These are phyloP conservation scores for Agapornis canus DNA, from an alignment of 2,797 vertebrate genomes.

Conservation along the genomic window DNA sequence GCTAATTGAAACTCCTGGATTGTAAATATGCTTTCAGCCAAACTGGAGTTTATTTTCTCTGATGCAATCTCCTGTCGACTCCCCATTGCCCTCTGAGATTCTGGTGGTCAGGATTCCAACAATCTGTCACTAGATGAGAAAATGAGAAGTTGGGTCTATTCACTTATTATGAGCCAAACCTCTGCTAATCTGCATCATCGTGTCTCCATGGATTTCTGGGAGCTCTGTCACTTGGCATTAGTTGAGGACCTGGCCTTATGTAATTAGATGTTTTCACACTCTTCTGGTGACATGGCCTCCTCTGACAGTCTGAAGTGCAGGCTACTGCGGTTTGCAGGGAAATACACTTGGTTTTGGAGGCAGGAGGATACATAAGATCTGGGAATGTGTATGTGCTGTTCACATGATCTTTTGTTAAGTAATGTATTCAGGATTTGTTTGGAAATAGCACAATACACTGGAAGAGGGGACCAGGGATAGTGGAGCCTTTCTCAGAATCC, in stretches of 20 bases:
- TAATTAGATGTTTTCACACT: slow-evolving; percentile 46
- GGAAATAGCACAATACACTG: neutral
- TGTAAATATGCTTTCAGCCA: slow-evolving; percentile 1
- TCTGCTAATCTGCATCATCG: neutral
- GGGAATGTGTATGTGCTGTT: neutral
- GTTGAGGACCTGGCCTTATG: slow-evolving; percentile 15
- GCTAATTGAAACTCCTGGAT: slow-evolving; percentile 39
- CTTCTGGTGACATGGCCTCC: slow-evolving; percentile 1
- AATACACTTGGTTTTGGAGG: neutral
- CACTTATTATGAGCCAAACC: slow-evolving; percentile 1
- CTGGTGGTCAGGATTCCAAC: slow-evolving; percentile 23
- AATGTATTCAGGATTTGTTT: neutral
- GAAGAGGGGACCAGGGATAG: neutral
- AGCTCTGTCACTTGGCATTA: slow-evolving; percentile 48
- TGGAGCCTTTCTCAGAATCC: neutral
- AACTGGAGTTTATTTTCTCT: slow-evolving; percentile 32
- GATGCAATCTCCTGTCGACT: slow-evolving; percentile 11
- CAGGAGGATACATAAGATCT: neutral
- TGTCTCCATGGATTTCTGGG: neutral
- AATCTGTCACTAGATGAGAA: slow-evolving; percentile 29
- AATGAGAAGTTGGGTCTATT: neutral
- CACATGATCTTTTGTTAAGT: neutral
- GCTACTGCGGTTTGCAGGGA: neutral
- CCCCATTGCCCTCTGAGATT: neutral
- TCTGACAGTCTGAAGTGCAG: neutral